Base-by-base conservation (phyloP, 1,140 invertebrate genomes). In the Leptinotarsa texana region DNA sequence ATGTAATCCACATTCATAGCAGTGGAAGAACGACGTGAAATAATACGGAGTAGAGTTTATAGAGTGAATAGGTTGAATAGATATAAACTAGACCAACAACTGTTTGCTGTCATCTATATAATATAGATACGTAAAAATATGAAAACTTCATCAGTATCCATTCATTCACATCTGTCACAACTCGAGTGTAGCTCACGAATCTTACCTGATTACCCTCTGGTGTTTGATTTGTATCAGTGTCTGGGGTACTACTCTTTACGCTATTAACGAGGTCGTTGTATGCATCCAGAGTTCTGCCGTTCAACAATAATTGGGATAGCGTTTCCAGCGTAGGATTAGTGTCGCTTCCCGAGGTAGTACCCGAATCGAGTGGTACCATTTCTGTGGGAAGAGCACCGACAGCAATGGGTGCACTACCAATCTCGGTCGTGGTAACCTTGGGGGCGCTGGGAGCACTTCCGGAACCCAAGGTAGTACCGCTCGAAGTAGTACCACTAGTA, bases 261-360 rank as follows among this genome's bases (percentile, higher is more conserved):
- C 72, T 75, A 72, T 80, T 82, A 57, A 83, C 76, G 65, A 83
- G 71, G 63, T 73, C 79, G 72, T 80, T 81, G 47, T 80, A 79
- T 24, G 78, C 82, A 48, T 80, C 76, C 42, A 82, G 65, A 21
- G 80, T 83, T 76, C 75, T 79, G 22, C 79, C 81, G 47, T 80
- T 80, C 47, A 83, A 76, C 27, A 83, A 76, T 22, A 83, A 73
- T 75, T 82, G 79, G 11, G 79, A 75, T 72, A 82, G 74, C 63
- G 80, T 74, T 61, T 80, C 75, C 18, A 81, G 67, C 42, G 78
- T 79, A 4, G 75, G 48, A 73, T 69, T 72, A 68, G 71, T 77
- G 51, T 57, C 77, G 51, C 33, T 49, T 63, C 72, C 69, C 42
- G 68, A 68, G 61, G 49, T 78, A 75, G 70, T 77, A 72, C 42